Conservation (phyloP, 1,140 invertebrate species). For the Melitaea cinxia region DNA sequence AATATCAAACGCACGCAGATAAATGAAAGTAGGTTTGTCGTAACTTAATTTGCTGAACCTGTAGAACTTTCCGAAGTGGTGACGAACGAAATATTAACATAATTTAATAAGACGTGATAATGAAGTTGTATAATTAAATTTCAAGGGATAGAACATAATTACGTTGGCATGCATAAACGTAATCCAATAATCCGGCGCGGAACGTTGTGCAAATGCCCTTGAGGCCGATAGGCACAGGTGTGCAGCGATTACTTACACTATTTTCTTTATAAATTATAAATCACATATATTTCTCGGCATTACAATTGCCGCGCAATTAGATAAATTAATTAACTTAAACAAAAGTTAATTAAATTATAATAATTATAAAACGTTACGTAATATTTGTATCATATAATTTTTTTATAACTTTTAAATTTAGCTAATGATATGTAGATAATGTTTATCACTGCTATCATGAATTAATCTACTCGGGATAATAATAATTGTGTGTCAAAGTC, state of each 20-base stretch:
- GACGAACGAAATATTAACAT: background rate
- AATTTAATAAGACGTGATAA: background rate
- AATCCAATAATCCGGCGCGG: slow-evolving; percentile 30
- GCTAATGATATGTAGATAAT: too few species aligned
- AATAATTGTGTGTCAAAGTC: too few species aligned
- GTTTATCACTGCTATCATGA: too few species aligned
- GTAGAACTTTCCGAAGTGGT: background rate
- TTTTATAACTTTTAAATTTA: too few species aligned
- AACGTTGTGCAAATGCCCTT: slow-evolving; percentile 30
- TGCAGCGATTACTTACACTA: slow-evolving; percentile 21
- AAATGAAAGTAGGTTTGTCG: slow-evolving; percentile 6
- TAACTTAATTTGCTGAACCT: background rate
- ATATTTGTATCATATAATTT: too few species aligned
- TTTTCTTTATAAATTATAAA: slow-evolving; percentile 31
- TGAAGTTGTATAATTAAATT: slow-evolving; percentile 20
- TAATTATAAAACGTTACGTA: too few species aligned
- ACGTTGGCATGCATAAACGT: slow-evolving; percentile 21
- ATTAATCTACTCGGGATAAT: too few species aligned
- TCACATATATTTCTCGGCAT: background rate
- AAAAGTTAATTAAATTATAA: too few species aligned
- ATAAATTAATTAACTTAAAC: background rate
- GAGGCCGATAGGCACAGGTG: slow-evolving; percentile 23
- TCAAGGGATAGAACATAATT: background rate
- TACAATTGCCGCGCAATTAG: background rate
- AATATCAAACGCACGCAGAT: slow-evolving; percentile 17